Evolutionary conservation across 2,113 vertebrate genomes (phyloP), one percentile per base, ranked within the genome.

Genomic region (Psilopogon haemacephalus): DNA sequence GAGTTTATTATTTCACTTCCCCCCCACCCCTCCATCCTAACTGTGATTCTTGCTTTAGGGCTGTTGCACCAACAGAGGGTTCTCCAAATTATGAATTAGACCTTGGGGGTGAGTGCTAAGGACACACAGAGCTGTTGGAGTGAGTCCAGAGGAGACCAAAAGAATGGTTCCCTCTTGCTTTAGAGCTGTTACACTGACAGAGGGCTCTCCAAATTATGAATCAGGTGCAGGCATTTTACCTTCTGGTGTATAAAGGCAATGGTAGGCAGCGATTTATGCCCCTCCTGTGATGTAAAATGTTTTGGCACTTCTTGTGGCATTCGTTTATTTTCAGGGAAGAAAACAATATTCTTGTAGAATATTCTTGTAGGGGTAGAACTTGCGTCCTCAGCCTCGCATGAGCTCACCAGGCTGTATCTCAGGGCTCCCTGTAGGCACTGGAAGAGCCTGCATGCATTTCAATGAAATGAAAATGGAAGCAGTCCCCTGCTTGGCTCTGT

Each of bases 61-160:
- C 44, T 62, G 5, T 28, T 44, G 11, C n/a, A 42, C 5, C 38
- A 10, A 1, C 3, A 3, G 30, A 82, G 30, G 21, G 32, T 84
- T 85, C 40, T 9, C 19, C n/a, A 32, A 15, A 13, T 55, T 69
- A 42, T 9, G 23, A 12, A 59, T 64, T n/a, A 48, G 15, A 38
- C 9, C 40, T 76, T 6, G 15, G n/a, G 15, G 6, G 0, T 19
- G 11, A 0, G 3, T n/a, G n/a, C n/a, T n/a, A n/a, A n/a, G n/a
- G n/a, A n/a, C n/a, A n/a, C n/a, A n/a, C n/a, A n/a, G n/a, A n/a
- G n/a, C n/a, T n/a, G n/a, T n/a, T n/a, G n/a, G n/a, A n/a, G n/a
- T n/a, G n/a, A n/a, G n/a, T n/a, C n/a, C n/a, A n/a, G n/a, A n/a
- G n/a, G n/a, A n/a, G n/a, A n/a, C n/a, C n/a, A n/a, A n/a, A n/a